These are phyloP conservation scores for Scolanthus callimorphus DNA, from an alignment of 92 coral and sea anemone species.

Conservation along the genomic window DNA sequence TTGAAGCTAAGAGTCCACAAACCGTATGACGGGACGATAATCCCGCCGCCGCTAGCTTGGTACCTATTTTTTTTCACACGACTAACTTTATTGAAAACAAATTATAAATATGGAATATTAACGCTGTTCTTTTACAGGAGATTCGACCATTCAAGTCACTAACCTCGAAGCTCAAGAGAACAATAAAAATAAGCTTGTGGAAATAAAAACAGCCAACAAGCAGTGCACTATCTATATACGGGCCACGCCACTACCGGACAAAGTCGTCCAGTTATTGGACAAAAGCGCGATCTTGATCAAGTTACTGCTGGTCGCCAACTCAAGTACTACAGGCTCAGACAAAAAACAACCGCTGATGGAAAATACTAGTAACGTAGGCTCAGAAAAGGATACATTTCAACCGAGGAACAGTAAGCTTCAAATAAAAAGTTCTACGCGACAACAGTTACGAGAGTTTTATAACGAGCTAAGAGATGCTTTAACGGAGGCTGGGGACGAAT, in stretches of 20 bases:
- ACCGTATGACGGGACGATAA: too few species aligned
- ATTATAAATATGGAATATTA: too few species aligned
- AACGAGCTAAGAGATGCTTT: slow-evolving; percentile 60
- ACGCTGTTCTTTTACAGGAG: too few species aligned
- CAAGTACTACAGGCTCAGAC: slow-evolving; percentile 41
- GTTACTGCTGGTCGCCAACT: slow-evolving; percentile 45
- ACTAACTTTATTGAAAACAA: too few species aligned
- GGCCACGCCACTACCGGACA: slow-evolving; percentile 76
- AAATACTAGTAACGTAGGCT: neutral
- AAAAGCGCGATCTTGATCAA: slow-evolving; percentile 63
- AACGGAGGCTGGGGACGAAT: slow-evolving; percentile 66
- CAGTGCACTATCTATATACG: slow-evolving; percentile 69
- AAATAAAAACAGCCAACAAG: slow-evolving; percentile 84
- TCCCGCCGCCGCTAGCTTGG: too few species aligned
- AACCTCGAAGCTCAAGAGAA: too few species aligned
- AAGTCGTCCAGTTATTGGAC: slow-evolving; percentile 64
- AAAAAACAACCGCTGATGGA: slow-evolving; percentile 38
- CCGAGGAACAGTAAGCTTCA: too few species aligned
- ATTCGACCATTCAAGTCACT: too few species aligned
- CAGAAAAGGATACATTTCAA: neutral
- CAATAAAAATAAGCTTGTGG: slow-evolving; percentile 34
- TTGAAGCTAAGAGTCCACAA: too few species aligned
- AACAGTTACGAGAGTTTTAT: slow-evolving; percentile 64
- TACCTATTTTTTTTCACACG: too few species aligned
- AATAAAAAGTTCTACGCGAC: slow-evolving; percentile 52